A percentile compares a stretch with the other conserved stretches of the same genome.
Conservation (phyloP, 2,888 invertebrate species). For the Leucophenga maculata region DNA sequence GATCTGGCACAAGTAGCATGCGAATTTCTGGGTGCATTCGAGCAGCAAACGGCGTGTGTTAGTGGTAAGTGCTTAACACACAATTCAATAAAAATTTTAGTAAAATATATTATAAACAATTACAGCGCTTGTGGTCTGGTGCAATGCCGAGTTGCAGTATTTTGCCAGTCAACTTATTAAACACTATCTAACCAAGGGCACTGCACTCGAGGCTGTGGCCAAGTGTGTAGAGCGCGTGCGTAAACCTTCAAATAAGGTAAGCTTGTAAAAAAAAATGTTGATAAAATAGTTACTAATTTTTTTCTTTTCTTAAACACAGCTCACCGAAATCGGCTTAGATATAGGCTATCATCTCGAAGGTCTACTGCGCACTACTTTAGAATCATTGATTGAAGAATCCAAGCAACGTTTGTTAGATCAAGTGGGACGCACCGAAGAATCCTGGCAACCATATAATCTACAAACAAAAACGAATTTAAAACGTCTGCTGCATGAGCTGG, state of each 20-base stretch:
- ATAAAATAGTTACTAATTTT: slow-evolving; percentile 2
- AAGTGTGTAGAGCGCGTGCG: slow-evolving; percentile 89
- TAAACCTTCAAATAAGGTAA: slow-evolving; percentile 69
- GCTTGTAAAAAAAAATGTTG: too few species aligned
- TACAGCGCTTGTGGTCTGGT: slow-evolving; percentile 90
- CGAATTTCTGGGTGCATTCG: slow-evolving; percentile 87
- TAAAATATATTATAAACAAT: neutral
- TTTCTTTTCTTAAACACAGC: slow-evolving; percentile 45
- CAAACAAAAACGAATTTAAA: slow-evolving; percentile 71
- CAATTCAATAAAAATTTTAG: neutral
- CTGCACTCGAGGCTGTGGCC: slow-evolving; percentile 85
- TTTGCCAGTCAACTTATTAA: slow-evolving; percentile 87
- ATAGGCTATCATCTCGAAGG: slow-evolving; percentile 92
- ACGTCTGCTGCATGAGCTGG: slow-evolving; percentile 67
- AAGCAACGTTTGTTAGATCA: slow-evolving; percentile 69
- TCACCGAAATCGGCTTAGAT: slow-evolving; percentile 86
- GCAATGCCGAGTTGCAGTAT: slow-evolving; percentile 85
- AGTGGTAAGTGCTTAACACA: slow-evolving; percentile 75
- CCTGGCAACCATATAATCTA: slow-evolving; percentile 72
- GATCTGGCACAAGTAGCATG: slow-evolving; percentile 80
- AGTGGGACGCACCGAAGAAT: slow-evolving; percentile 70
- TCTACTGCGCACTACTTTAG: slow-evolving; percentile 80
- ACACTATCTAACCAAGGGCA: slow-evolving; percentile 92
- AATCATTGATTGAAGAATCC: slow-evolving; percentile 70
- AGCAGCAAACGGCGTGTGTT: slow-evolving; percentile 81